A percentile compares a stretch with the other conserved stretches of the same genome.
Conservation (phyloP, 2,797 vertebrate species). For the Sebastolobus altivelis region DNA sequence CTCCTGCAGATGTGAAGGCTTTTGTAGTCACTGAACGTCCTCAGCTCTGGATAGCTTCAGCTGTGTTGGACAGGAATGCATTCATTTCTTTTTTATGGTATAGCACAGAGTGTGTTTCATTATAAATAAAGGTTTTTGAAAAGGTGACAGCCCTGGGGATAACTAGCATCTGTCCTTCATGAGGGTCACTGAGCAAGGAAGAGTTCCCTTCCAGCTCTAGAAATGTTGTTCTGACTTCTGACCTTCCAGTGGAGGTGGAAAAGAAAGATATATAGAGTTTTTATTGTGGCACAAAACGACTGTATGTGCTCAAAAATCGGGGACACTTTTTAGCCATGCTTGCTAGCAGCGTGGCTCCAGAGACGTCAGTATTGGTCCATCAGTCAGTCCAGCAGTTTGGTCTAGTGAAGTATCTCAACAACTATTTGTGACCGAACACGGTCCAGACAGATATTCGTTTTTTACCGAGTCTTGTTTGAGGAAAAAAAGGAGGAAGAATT, state of each 20-base stretch:
- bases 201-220: neutral
- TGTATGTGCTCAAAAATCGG: neutral
- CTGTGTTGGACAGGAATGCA: slow-evolving; percentile 13
- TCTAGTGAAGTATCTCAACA: neutral
- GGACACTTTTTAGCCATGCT: no score
- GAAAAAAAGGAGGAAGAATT: neutral
- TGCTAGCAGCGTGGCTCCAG: no score
- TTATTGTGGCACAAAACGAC: neutral
- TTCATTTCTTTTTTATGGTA: slow-evolving; percentile 56
- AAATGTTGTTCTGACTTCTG: neutral
- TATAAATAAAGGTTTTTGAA: slow-evolving; percentile 37
- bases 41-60: slow-evolving; percentile 39
- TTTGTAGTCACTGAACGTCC: slow-evolving; percentile 55
- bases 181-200: neutral
- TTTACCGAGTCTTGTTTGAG: neutral
- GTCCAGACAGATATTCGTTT: no score
- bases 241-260: neutral
- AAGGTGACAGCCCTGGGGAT: neutral
- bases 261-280: neutral
- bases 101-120: slow-evolving; percentile 39
- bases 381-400: neutral
- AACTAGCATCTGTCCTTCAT: neutral
- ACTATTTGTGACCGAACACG: neutral
- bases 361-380: neutral
- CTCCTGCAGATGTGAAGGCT: slow-evolving; percentile 50